Evolutionary conservation across 2,113 vertebrate species (phyloP).

Genomic region (human): GRCh38 chr18:56814001-56814500

Average conservation of each 20-base stretch:
- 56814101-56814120: background rate
- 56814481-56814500: background rate
- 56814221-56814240: background rate
- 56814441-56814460: background rate
- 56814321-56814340: background rate
- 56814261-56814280: background rate
- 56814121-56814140: background rate
- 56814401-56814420: constrained; percentile 35
- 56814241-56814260: background rate
- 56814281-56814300: background rate
- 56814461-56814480: constrained; percentile 13
- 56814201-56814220: background rate
- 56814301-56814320: background rate
- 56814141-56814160: background rate
- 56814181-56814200: background rate
- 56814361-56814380: constrained; percentile 25
- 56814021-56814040: background rate
- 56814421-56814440: background rate
- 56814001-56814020: background rate
- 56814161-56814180: background rate
- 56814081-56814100: background rate
- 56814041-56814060: background rate
- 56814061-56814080: background rate
- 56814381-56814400: constrained; percentile 15
- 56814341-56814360: background rate